Conservation (phyloP, 2,113 vertebrate species). For the Tragelaphus strepsiceros region DNA sequence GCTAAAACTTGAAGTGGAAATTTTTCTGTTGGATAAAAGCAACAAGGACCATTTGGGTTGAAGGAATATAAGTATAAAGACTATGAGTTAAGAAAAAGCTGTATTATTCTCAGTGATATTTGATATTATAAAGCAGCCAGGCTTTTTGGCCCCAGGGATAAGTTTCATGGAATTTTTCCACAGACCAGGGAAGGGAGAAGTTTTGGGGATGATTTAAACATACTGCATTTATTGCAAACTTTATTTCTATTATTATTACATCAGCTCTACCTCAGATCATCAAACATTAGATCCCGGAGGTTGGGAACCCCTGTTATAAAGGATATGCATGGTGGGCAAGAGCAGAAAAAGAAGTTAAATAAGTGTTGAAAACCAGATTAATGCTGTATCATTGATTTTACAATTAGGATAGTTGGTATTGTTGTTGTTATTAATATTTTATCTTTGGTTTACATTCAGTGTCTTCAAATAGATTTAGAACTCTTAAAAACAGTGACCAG, state of each 20-base stretch:
- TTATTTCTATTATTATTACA: not conserved
- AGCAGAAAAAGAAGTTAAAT: not conserved
- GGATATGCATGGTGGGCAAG: not conserved
- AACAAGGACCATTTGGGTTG: not conserved
- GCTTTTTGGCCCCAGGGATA: not conserved
- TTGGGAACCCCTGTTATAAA: not conserved
- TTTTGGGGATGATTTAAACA: not conserved
- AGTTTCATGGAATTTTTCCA: not conserved
- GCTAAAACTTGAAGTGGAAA: not conserved
- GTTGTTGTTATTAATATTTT: not conserved
- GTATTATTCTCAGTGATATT: not conserved
- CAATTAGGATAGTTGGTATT: not conserved
- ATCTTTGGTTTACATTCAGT: not conserved
- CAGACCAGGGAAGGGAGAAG: not conserved
- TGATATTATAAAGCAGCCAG: not conserved
- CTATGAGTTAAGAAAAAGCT: not conserved
- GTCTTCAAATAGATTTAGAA: not conserved
- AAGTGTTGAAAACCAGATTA: not conserved
- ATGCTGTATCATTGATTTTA: not conserved
- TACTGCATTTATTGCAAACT: not conserved
- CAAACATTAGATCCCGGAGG: not conserved
- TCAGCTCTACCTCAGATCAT: not conserved
- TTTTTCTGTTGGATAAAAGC: not conserved
- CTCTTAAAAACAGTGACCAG: not conserved
- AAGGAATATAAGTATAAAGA: not conserved